Evolutionary conservation across 2,113 vertebrate species (phyloP).

Genomic region (Protobothrops mucrosquamatus): DNA sequence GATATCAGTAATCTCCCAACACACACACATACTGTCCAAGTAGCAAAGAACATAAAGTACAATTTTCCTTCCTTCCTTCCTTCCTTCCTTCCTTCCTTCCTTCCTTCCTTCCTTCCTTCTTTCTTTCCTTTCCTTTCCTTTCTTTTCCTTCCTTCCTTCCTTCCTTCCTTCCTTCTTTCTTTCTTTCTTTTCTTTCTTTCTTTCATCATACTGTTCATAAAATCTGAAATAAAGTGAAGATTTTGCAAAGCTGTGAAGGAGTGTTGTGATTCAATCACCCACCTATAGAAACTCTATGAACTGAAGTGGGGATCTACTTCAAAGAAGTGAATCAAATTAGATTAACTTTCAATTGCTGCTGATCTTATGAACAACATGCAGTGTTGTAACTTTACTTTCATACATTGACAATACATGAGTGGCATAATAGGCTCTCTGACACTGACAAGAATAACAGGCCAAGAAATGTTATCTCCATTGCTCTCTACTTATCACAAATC

Average conservation of each 20-base stretch:
- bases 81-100: not conserved
- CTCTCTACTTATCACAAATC: not conserved
- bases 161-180: not conserved
- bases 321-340: not conserved
- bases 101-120: not conserved
- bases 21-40: not conserved
- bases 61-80: not conserved
- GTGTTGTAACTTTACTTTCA: not conserved
- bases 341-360: not conserved
- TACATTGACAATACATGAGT: not conserved
- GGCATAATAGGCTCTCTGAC: not conserved
- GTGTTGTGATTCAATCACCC: not conserved
- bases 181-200: not conserved
- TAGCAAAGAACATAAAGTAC: not conserved
- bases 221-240: not conserved
- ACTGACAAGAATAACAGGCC: not conserved
- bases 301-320: not conserved
- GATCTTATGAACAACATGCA: not conserved
- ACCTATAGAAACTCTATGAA: not conserved
- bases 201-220: not conserved
- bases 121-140: rapidly evolving
- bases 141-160: too few relatives aligned
- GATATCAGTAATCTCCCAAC: not conserved
- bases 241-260: not conserved
- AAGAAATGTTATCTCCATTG: not conserved